These are phyloP conservation scores for Deilephila elpenor DNA, from an alignment of 2,888 invertebrate genomes.

Conservation along the genomic window DNA sequence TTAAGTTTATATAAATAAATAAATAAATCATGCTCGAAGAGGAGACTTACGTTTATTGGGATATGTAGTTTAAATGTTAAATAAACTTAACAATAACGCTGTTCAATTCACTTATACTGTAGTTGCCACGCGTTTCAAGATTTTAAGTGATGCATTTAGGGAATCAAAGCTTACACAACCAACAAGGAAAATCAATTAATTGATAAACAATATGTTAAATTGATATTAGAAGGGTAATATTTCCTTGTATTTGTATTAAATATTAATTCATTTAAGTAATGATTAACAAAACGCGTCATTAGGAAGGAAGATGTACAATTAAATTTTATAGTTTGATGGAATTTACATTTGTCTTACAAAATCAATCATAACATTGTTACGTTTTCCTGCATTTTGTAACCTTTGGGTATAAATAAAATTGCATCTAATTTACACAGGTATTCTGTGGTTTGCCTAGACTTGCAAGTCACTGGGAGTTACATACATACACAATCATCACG, in stretches of 20 bases:
- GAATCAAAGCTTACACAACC: background rate
- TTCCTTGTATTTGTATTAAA: background rate
- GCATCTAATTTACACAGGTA: background rate
- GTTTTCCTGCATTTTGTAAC: background rate
- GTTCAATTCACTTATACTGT: too few species aligned
- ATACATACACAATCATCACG: too few species aligned
- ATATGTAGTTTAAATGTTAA: too few species aligned
- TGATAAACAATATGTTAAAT: background rate
- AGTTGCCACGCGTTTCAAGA: background rate
- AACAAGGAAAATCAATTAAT: background rate
- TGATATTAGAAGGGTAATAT: background rate
- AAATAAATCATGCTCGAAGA: too few species aligned
- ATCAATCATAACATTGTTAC: background rate
- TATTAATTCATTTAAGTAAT: background rate
- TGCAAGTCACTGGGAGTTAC: background rate
- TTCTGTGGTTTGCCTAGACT: background rate
- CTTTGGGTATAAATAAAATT: background rate
- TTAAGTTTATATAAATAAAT: too few species aligned
- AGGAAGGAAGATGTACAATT: background rate
- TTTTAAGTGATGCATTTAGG: background rate
- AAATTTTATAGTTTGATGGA: background rate
- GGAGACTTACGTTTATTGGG: too few species aligned
- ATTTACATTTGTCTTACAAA: conserved; percentile 6
- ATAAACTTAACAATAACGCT: too few species aligned
- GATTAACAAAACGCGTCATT: background rate